phyloP scores from a whole-genome alignment of 2,888 invertebrate genomes.

The Agrilus mali region DNA sequence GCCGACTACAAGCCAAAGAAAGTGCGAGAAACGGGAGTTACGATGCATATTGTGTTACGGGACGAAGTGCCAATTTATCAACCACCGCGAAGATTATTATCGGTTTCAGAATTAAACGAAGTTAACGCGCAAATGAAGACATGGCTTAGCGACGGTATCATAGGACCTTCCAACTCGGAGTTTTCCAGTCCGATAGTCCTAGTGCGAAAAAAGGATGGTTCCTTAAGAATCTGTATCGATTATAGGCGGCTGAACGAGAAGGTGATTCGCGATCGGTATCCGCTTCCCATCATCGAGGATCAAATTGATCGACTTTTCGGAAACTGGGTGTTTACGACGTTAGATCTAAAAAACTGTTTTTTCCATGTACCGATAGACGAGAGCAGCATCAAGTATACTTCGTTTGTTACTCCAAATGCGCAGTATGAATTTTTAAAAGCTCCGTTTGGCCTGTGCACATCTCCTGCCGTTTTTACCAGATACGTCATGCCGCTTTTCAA shows the following conservation, averaged over 20 bases:
- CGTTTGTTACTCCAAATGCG: constrained; percentile 27
- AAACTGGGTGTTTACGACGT: constrained; percentile 18
- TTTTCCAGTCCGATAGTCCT: constrained; percentile 23
- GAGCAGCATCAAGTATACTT: constrained; percentile 21
- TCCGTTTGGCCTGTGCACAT: too few relatives aligned
- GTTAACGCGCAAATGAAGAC: constrained; percentile 19
- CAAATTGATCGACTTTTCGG: constrained; percentile 20
- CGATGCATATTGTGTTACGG: constrained; percentile 20
- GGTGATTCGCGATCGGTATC: constrained; percentile 20
- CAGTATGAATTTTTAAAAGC: constrained; percentile 25
- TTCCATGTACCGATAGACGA: constrained; percentile 23
- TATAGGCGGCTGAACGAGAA: constrained; percentile 26
- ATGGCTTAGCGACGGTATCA: constrained; percentile 22
- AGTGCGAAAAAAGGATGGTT: constrained; percentile 19
- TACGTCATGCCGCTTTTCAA: neutral
- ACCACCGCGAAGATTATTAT: constrained; percentile 17
- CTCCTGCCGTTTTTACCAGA: too few relatives aligned
- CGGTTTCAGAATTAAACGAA: constrained; percentile 13
- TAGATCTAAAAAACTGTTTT: constrained; percentile 25
- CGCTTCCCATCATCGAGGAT: constrained; percentile 27
- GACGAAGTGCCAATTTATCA: constrained; percentile 20
- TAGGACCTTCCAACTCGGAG: constrained; percentile 21
- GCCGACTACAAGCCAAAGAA: constrained; percentile 15
- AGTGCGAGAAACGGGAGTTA: constrained; percentile 13
- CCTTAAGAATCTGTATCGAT: constrained; percentile 24